These are phyloP conservation scores for Smutsia temminckii DNA, from an alignment of 2,797 vertebrate genomes.

Conservation along the genomic window DNA sequence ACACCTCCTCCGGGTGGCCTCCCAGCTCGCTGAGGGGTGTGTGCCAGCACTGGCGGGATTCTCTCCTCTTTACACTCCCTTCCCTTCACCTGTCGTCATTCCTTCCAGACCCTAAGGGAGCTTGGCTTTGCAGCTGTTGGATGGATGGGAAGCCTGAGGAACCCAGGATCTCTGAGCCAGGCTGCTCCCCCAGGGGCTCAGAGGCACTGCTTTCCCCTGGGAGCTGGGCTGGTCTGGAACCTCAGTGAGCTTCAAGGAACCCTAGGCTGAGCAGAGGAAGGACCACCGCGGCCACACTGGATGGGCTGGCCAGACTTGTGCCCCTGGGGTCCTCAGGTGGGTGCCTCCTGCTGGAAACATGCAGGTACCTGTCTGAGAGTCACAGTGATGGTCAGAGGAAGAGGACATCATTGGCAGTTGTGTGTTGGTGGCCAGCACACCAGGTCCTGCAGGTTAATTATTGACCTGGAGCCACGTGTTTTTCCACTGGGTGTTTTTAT, in stretches of 20 bases:
- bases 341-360: neutral
- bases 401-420: neutral
- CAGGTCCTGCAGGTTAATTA: constrained; percentile 83
- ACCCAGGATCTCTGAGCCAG: neutral
- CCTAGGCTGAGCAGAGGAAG: neutral
- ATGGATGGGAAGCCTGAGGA: neutral
- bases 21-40: neutral
- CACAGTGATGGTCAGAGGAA: neutral
- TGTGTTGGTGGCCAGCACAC: constrained; percentile 2
- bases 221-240: neutral
- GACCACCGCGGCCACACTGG: neutral
- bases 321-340: neutral
- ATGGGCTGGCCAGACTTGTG: neutral
- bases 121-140: neutral
- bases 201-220: neutral
- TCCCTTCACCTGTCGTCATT: neutral
- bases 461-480: constrained; percentile 85
- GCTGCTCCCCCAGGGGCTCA: neutral
- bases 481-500: constrained; percentile 87
- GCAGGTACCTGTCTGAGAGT: neutral
- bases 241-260: neutral
- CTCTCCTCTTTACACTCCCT: neutral
- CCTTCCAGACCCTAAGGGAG: neutral
- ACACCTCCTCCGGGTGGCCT: neutral
- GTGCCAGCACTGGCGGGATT: neutral